Evolutionary conservation across 37 sponge, comb jelly and placozoan species (phyloP).

Genomic region (Lycopodina hypogea): DNA sequence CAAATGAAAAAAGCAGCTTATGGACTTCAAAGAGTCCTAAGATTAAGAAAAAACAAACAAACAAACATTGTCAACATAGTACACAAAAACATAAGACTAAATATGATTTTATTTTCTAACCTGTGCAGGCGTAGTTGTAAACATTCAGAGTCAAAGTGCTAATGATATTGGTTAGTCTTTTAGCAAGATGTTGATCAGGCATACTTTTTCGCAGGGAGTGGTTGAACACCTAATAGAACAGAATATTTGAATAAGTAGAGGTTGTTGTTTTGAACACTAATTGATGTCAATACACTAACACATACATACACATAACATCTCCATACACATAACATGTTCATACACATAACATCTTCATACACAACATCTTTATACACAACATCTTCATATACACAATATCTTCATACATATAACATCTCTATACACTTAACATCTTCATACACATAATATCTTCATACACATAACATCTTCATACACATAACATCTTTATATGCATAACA

Average conservation of each 20-base stretch:
- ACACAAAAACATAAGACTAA: background rate
- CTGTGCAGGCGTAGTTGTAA: constrained; percentile 99
- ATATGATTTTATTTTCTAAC: constrained; percentile 7
- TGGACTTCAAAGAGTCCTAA: constrained; percentile 95
- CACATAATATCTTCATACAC: too few relatives aligned
- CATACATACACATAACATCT: too few relatives aligned
- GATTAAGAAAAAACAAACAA: background rate
- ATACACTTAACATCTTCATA: too few relatives aligned
- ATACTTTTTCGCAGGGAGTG: constrained; percentile 83
- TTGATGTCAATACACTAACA: background rate
- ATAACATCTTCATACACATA: too few relatives aligned
- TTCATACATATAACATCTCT: too few relatives aligned
- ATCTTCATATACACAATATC: too few relatives aligned
- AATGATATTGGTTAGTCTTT: constrained; percentile 92
- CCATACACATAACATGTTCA: too few relatives aligned
- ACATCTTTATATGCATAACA: too few relatives aligned
- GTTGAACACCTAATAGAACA: constrained; percentile 71
- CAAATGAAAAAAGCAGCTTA: constrained; percentile 98
- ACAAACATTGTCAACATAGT: background rate
- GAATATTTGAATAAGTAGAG: too few relatives aligned
- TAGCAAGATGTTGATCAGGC: constrained; percentile 87
- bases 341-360: too few relatives aligned
- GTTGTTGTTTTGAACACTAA: too few relatives aligned
- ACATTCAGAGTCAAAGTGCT: constrained; percentile 94
- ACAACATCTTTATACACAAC: too few relatives aligned